phyloP scores from a whole-genome alignment of 92 coral and sea anemone species.

The Zoanthus sansibaricus region DNA sequence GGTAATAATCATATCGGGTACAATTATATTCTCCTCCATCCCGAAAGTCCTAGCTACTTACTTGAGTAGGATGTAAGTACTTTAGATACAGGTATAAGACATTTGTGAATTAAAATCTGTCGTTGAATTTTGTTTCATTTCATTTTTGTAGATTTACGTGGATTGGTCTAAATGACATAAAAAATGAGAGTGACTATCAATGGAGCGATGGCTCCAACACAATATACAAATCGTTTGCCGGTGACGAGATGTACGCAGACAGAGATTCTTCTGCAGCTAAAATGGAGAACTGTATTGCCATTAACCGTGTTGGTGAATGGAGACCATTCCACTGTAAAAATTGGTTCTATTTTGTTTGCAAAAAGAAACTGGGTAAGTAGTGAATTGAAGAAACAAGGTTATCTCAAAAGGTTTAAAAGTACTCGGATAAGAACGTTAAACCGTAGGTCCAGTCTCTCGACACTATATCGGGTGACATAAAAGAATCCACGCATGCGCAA shows the following conservation, averaged over 20 bases:
- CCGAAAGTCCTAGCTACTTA: no score
- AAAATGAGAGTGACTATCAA: slow-evolving; percentile 75
- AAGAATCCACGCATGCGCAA: no score
- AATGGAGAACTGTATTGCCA: slow-evolving; percentile 87
- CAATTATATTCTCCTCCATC: no score
- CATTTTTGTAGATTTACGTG: slow-evolving; percentile 77
- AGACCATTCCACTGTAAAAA: slow-evolving; percentile 93
- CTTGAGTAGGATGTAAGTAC: no score
- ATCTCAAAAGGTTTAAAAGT: no score
- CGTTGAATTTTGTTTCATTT: no score
- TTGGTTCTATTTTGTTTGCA: slow-evolving; percentile 90
- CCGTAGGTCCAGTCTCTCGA: no score
- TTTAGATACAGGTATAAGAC: no score
- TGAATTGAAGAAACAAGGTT: neutral
- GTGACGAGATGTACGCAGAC: slow-evolving; percentile 82
- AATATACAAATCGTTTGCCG: slow-evolving; percentile 84
- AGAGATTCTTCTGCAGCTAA: slow-evolving; percentile 82
- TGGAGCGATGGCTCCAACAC: slow-evolving; percentile 84
- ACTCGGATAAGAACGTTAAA: no score
- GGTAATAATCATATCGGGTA: no score
- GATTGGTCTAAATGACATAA: slow-evolving; percentile 88
- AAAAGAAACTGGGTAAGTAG: slow-evolving; percentile 90
- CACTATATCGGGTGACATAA: no score
- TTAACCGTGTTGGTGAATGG: slow-evolving; percentile 91
- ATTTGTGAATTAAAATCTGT: no score